Evolutionary conservation across 1,140 invertebrate genomes (phyloP), one percentile per base, ranked within the genome.

Genomic region (Scaptomyza graminum): DNA sequence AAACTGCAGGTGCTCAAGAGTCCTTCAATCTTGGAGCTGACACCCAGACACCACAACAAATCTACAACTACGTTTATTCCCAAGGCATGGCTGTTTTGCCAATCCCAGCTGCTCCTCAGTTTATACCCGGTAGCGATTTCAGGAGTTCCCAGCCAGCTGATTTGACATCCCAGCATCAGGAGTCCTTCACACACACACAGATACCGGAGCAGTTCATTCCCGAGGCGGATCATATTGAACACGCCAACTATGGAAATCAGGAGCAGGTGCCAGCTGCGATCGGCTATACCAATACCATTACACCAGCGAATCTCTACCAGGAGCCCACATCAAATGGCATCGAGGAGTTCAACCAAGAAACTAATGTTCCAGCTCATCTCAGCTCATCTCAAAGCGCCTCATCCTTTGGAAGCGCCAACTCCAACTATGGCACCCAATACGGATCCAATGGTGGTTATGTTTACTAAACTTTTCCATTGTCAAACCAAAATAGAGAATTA

Each of bases 371-470:
- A 7, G 49, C n/a, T n/a, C n/a, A n/a, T n/a, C n/a, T n/a, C 82
- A 6, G 64, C 75, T 13, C 71, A 82, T 8, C 51, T 79, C 15
- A 9, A 39, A 22, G 11, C 50, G 46, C 41, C 0, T 9, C 46
- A 0, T 41, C 18, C 18, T 57, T 64, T 0, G 18, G 41, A 18
- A 8, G 43, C 22, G 39, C 37, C 50, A 18, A n/a, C 37, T 41
- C 15, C 7, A 54, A 44, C 15, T 39, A 54, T 13, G 81, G 52
- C 18, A 88, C 83, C 5, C 79, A 89, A 41, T 88, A 88, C 52
- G 83, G 49, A 4, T 51, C 83, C n/a, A 88, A 88, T 37, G 83
- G 83, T 41, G 83, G 83, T 16, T 88, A 88, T 59, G 76, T 88
- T 12, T 87, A 87, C 64, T 87, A 88, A 68, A 11, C 37, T 44